These are phyloP conservation scores for Suncus etruscus DNA, from an alignment of 2,113 vertebrate genomes.

Conservation along the genomic window DNA sequence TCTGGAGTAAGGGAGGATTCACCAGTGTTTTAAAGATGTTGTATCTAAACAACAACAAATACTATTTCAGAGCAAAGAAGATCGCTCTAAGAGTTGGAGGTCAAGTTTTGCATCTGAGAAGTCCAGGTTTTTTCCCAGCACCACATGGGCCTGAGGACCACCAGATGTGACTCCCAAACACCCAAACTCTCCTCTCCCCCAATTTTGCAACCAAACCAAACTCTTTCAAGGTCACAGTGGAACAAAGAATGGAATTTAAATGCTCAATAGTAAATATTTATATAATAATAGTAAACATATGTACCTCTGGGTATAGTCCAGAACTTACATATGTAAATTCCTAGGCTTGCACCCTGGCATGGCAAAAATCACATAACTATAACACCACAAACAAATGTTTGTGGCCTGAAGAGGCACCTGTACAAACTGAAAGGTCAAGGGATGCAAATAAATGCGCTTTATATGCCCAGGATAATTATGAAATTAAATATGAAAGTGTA, in stretches of 20 bases:
- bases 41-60: not conserved
- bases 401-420: not conserved
- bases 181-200: no score
- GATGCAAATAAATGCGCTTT: not conserved
- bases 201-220: not conserved
- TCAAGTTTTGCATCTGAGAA: no score
- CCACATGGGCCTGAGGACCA: no score
- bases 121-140: no score
- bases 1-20: constrained; percentile 8
- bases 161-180: no score
- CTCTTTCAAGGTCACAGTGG: not conserved
- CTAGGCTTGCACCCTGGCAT: not conserved
- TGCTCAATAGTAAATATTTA: not conserved
- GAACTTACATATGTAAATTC: not conserved
- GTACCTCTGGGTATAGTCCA: no score
- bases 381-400: no score
- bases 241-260: constrained; percentile 40
- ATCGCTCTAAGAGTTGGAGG: no score
- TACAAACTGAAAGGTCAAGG: not conserved
- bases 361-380: not conserved
- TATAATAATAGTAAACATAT: no score
- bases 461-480: not conserved
- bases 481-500: constrained; percentile 24
- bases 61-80: no score
- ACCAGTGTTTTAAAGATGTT: constrained; percentile 56